Conservation (phyloP, 2,888 invertebrate species). For the Pherbina coryleti region DNA sequence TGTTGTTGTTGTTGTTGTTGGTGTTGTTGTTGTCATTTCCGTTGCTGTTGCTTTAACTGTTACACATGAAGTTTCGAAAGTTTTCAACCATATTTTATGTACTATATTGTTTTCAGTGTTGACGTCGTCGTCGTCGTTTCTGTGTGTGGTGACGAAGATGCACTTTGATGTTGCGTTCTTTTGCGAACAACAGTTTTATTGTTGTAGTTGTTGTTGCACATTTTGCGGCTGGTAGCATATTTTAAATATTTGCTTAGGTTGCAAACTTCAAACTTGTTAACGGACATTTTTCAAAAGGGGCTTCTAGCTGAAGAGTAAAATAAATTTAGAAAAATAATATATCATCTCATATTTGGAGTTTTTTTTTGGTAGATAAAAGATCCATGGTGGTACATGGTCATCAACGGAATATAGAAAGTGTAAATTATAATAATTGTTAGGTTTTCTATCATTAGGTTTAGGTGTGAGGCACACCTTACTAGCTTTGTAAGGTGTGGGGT, state of each 20-base stretch:
- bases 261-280: neutral
- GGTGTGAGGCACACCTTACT: too few relatives aligned
- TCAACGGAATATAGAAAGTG: too few relatives aligned
- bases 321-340: too few relatives aligned
- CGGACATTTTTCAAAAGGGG: neutral
- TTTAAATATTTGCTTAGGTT: conserved; percentile 1
- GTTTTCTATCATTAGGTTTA: too few relatives aligned
- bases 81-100: neutral
- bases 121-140: neutral
- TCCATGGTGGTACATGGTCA: too few relatives aligned
- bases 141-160: neutral
- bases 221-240: neutral
- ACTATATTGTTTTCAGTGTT: neutral
- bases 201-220: neutral
- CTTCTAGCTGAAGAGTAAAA: too few relatives aligned
- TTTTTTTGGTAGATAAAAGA: too few relatives aligned
- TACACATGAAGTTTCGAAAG: neutral
- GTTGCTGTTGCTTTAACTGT: neutral
- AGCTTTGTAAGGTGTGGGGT: too few relatives aligned
- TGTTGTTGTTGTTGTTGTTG: neutral
- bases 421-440: too few relatives aligned
- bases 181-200: neutral
- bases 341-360: too few relatives aligned
- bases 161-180: conserved; percentile 5
- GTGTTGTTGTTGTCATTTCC: neutral